These are phyloP conservation scores for Rattus norvegicus DNA, from an alignment of 2,113 vertebrate species.

Conservation along the genomic window GRCr8 NC_086028.1:72404001-72404500, in stretches of 20 bases:
- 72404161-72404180: too few relatives aligned
- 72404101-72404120: too few relatives aligned
- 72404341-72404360: not conserved
- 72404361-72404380: not conserved
- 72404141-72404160: too few relatives aligned
- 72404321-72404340: too few relatives aligned
- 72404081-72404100: not conserved
- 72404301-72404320: not conserved
- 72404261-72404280: too few relatives aligned
- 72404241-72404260: too few relatives aligned
- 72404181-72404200: too few relatives aligned
- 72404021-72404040: not conserved
- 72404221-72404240: too few relatives aligned
- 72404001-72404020: not conserved
- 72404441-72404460: not conserved
- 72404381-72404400: not conserved
- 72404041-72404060: not conserved
- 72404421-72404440: not conserved
- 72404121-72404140: too few relatives aligned
- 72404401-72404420: not conserved
- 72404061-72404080: not conserved
- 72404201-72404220: too few relatives aligned
- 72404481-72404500: not conserved
- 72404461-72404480: not conserved
- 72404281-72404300: not conserved